Percentiles rank a stretch among this genome's conserved stretches.
These are phyloP conservation scores for Plebejus argus DNA, from an alignment of 2,888 invertebrate species.

Conservation along the genomic window DNA sequence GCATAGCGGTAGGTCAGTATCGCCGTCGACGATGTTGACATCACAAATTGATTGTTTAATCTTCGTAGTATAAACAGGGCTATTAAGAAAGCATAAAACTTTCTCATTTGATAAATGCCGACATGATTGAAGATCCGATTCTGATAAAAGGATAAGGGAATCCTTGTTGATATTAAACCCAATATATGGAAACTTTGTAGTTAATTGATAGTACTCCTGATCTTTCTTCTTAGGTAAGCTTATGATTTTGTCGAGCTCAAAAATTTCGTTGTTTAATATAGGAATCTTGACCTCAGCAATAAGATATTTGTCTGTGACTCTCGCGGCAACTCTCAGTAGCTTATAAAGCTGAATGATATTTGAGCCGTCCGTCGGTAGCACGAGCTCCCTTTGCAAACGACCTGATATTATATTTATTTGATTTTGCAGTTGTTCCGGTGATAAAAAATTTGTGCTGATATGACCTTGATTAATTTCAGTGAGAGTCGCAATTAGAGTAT, in stretches of 20 bases:
- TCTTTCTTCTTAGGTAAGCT: background rate
- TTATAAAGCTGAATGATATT: conserved; percentile 22
- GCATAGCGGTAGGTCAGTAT: too few species aligned
- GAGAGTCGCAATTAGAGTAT: conserved; percentile 13
- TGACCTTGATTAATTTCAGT: conserved; percentile 29
- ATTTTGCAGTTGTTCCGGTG: conserved; percentile 20
- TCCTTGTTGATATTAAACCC: conserved; percentile 26
- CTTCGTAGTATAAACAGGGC: too few species aligned
- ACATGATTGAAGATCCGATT: too few species aligned
- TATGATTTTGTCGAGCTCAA: background rate
- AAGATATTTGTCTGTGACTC: conserved; percentile 1
- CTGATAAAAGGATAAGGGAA: conserved; percentile 2
- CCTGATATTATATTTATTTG: conserved; percentile 29
- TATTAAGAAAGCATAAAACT: too few species aligned
- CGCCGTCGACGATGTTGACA: too few species aligned
- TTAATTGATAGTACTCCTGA: background rate
- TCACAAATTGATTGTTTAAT: too few species aligned
- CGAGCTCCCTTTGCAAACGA: conserved; percentile 27
- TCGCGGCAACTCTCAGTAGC: conserved; percentile 26
- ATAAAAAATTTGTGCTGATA: conserved; percentile 17
- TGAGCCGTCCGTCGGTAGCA: conserved; percentile 15
- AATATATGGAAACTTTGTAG: conserved; percentile 6
- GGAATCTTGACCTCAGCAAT: conserved; percentile 30
- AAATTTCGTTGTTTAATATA: conserved; percentile 4
- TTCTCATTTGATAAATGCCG: too few species aligned